Conservation (phyloP, 1,140 invertebrate species). For the Belonocnema kinseyi region DNA sequence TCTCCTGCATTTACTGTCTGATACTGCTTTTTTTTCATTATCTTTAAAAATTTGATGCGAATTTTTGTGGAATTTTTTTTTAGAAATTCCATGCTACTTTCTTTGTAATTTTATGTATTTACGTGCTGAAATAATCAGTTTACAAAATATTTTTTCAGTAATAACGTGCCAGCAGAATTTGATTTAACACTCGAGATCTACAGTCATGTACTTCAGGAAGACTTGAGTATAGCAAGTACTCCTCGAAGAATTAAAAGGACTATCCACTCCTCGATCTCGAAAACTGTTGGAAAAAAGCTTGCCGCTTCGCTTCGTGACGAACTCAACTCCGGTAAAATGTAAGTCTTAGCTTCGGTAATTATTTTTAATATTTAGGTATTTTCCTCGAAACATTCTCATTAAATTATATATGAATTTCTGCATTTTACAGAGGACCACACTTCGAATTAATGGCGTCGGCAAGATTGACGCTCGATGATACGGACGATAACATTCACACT, state of each 20-base stretch:
- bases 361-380: neutral
- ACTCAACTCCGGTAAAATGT: constrained; percentile 75
- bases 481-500: constrained; percentile 77
- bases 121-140: constrained; percentile 9
- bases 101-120: constrained; percentile 30
- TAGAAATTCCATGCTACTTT: constrained; percentile 30
- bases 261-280: constrained; percentile 82
- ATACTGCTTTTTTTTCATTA: no score
- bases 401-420: constrained; percentile 31
- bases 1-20: no score
- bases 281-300: constrained; percentile 81
- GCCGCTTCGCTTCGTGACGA: constrained; percentile 77
- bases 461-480: constrained; percentile 79
- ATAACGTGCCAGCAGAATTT: constrained; percentile 80
- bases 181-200: constrained; percentile 82
- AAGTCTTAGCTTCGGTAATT: constrained; percentile 47
- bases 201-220: constrained; percentile 82
- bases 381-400: neutral
- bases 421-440: constrained; percentile 79
- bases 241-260: constrained; percentile 82
- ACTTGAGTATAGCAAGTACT: constrained; percentile 82
- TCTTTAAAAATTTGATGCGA: no score
- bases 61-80: neutral
- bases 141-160: constrained; percentile 72
- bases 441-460: constrained; percentile 83